phyloP scores from a whole-genome alignment of 30 jellyfish, hydroid and myxozoan genomes.

The Sanderia malayensis region DNA sequence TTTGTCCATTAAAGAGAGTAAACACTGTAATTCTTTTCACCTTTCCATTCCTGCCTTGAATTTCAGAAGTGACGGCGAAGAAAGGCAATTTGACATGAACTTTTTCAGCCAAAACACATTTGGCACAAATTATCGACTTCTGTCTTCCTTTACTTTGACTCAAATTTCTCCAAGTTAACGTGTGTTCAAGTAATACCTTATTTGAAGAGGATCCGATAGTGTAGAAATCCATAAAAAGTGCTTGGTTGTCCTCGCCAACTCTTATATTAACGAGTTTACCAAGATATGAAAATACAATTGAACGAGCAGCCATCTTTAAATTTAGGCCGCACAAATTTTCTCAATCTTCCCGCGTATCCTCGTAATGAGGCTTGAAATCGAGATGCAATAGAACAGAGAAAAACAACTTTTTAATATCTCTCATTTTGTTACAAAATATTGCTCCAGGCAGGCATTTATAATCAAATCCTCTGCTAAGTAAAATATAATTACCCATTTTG shows the following conservation, averaged over 20 bases:
- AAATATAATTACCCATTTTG: background rate
- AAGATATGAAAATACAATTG: background rate
- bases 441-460: background rate
- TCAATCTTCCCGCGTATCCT: conserved; percentile 1
- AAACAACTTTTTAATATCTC: too few relatives aligned
- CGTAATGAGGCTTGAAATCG: background rate
- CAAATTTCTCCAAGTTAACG: background rate
- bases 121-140: background rate
- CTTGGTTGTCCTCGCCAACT: background rate
- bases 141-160: background rate
- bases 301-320: background rate
- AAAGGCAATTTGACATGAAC: background rate
- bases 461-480: background rate
- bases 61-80: background rate
- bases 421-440: background rate
- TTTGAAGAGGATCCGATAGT: background rate
- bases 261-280: background rate
- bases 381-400: too few relatives aligned
- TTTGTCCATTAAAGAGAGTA: background rate
- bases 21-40: background rate
- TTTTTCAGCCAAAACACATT: background rate
- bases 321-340: conserved; percentile 3
- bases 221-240: background rate
- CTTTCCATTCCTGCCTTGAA: background rate
- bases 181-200: background rate